Percentiles rank a stretch among this genome's conserved stretches.
Evolutionary conservation across 2,797 vertebrate genomes (phyloP).

Genomic region (Sebastes minor): DNA sequence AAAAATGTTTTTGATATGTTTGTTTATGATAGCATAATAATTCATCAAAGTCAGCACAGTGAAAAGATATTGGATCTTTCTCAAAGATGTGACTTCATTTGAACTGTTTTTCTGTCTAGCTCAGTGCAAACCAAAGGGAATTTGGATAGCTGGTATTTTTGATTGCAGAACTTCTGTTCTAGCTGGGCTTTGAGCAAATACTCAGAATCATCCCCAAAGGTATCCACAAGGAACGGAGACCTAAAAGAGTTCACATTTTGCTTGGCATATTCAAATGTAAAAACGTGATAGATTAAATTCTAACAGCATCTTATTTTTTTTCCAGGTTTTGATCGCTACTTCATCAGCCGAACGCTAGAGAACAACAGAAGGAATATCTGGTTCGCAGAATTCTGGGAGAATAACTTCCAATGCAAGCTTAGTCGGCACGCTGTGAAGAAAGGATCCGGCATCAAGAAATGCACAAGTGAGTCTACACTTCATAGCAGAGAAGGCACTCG

Average conservation of each 20-base stretch:
- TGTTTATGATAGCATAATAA: neutral
- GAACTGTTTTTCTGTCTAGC: neutral
- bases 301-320: constrained; percentile 13
- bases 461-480: constrained; percentile 89
- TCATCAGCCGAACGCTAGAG: constrained; percentile 93
- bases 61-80: neutral
- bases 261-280: neutral
- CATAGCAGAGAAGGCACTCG: constrained; percentile 2
- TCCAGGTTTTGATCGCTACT: constrained; percentile 94
- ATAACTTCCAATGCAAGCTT: constrained; percentile 96
- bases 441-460: constrained; percentile 93
- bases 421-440: constrained; percentile 92
- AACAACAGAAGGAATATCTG: constrained; percentile 97
- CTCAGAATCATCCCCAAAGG: neutral
- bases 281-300: neutral
- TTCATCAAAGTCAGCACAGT: neutral
- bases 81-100: neutral
- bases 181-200: neutral
- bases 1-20: neutral
- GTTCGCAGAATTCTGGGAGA: constrained; percentile 98
- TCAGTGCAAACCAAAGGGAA: neutral
- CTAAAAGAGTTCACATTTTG: neutral
- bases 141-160: neutral
- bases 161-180: neutral
- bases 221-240: neutral